Evolutionary conservation across 2,888 invertebrate genomes (phyloP).

Genomic region (Eustalomyia histrio): DNA sequence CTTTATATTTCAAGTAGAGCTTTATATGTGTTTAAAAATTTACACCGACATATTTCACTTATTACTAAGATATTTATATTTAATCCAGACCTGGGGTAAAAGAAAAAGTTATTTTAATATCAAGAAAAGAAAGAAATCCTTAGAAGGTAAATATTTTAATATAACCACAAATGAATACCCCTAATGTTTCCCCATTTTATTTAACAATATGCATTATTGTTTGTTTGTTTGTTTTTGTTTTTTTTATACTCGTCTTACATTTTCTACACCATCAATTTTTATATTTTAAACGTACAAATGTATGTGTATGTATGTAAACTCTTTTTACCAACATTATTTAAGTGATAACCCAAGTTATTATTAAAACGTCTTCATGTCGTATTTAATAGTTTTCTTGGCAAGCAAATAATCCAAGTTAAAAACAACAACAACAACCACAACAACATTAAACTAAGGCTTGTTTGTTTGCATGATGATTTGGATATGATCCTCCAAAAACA

Average conservation of each 20-base stretch:
- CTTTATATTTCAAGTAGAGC: too few species aligned
- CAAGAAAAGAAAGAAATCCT: too few species aligned
- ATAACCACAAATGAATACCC: not conserved
- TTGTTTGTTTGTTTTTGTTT: not conserved
- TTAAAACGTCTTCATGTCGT: slow-evolving; percentile 59
- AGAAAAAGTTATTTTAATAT: too few species aligned
- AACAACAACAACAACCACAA: too few species aligned
- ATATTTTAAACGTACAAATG: not conserved
- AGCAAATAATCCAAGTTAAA: slow-evolving; percentile 20
- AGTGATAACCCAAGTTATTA: slow-evolving; percentile 60
- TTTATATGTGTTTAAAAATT: too few species aligned
- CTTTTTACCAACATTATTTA: slow-evolving; percentile 10
- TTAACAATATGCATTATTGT: not conserved
- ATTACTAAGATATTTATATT: too few species aligned
- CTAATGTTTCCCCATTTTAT: not conserved
- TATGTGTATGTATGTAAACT: not conserved
- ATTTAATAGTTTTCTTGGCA: slow-evolving; percentile 60
- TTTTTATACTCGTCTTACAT: not conserved
- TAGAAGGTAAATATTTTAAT: too few species aligned
- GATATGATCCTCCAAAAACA: slow-evolving; percentile 12
- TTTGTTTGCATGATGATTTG: slow-evolving; percentile 20
- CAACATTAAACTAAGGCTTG: slow-evolving; percentile 18
- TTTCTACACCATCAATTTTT: slow-evolving; percentile 4
- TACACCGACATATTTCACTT: too few species aligned
- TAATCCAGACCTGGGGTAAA: too few species aligned